Evolutionary conservation across 35 echinoderm and acorn worm species (phyloP).

Genomic region (Anneissia japonica): DNA sequence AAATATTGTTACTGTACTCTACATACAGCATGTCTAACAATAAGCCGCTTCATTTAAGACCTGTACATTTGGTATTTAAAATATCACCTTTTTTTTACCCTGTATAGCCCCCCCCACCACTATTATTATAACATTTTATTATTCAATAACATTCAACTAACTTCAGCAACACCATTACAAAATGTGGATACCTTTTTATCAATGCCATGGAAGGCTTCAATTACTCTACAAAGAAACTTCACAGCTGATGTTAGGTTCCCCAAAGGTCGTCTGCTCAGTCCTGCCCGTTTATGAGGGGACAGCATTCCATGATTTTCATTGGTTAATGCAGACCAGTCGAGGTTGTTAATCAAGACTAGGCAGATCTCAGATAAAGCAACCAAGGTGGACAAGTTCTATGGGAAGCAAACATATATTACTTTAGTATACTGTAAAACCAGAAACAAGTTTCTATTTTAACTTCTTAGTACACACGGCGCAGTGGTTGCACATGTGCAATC

Average conservation of each 20-base stretch:
- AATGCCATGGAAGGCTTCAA: conserved; percentile 23
- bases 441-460: neutral
- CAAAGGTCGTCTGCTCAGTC: conserved; percentile 30
- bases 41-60: too few species aligned
- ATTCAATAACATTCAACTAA: too few species aligned
- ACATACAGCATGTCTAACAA: too few species aligned
- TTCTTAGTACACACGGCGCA: neutral
- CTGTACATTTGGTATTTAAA: too few species aligned
- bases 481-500: neutral
- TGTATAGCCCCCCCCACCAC: too few species aligned
- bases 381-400: conserved; percentile 1
- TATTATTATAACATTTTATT: too few species aligned
- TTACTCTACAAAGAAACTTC: conserved; percentile 44
- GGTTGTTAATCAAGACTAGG: conserved; percentile 10
- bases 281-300: neutral
- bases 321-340: conserved; percentile 35
- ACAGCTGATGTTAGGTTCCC: conserved; percentile 59
- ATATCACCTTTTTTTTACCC: too few species aligned
- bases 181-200: too few species aligned
- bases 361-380: conserved; percentile 18
- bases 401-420: neutral
- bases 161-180: too few species aligned
- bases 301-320: conserved; percentile 15
- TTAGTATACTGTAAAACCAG: neutral
- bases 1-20: too few species aligned